Conservation (phyloP, 2,888 invertebrate genomes). For the Calliopum simillimum region DNA sequence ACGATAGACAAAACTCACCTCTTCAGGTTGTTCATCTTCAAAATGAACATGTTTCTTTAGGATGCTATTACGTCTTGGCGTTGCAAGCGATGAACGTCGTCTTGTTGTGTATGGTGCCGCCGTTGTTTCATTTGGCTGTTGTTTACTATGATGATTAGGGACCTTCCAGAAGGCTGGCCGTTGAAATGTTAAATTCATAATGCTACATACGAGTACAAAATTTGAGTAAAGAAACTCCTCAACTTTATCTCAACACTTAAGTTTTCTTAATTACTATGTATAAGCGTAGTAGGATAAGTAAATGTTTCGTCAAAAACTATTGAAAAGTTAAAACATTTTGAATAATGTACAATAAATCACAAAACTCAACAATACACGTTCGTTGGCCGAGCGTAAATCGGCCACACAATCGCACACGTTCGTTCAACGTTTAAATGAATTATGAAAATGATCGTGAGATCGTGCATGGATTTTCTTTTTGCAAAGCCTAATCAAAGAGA, state of each 20-base stretch:
- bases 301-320: too few species aligned
- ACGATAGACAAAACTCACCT: slow-evolving; percentile 22
- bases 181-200: slow-evolving; percentile 47
- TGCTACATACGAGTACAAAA: not conserved
- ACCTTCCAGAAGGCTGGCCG: slow-evolving; percentile 64
- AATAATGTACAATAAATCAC: slow-evolving; percentile 3
- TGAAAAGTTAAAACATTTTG: not conserved
- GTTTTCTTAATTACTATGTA: not conserved
- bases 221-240: too few species aligned
- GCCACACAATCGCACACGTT: slow-evolving; percentile 12
- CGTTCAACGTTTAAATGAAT: slow-evolving; percentile 29
- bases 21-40: slow-evolving; percentile 56
- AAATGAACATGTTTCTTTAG: slow-evolving; percentile 68
- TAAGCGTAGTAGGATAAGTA: too few species aligned
- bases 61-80: slow-evolving; percentile 47
- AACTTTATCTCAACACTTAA: too few species aligned
- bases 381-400: not conserved
- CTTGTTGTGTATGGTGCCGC: slow-evolving; percentile 9
- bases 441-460: slow-evolving; percentile 26
- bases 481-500: too few species aligned
- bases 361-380: not conserved
- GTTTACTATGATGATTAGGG: slow-evolving; percentile 45
- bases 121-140: slow-evolving; percentile 33
- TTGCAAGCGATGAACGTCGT: not conserved
- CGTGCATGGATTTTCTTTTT: slow-evolving; percentile 8